Percentiles rank a stretch among this genome's conserved stretches.
Conservation (phyloP, 2,113 vertebrate genomes). For the Ophiodon elongatus region DNA sequence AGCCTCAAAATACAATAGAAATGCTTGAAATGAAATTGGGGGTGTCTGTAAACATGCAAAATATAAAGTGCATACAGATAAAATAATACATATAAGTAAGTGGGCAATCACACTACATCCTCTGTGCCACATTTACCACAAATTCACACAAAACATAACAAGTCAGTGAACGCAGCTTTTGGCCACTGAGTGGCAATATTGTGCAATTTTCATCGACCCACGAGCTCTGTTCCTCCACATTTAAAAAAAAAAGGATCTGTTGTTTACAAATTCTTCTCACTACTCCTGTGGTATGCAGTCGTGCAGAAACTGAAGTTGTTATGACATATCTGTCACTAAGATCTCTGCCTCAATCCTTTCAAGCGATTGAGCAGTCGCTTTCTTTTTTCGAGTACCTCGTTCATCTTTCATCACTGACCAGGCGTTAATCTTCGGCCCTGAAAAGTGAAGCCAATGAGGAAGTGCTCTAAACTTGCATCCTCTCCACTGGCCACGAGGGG, state of each 20-base stretch:
- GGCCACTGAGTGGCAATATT: conserved; percentile 50
- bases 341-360: too few species aligned
- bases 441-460: background rate
- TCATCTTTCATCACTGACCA: too few species aligned
- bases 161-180: background rate
- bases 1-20: too few species aligned
- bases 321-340: background rate
- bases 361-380: background rate
- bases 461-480: background rate
- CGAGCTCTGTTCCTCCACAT: background rate
- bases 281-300: too few species aligned
- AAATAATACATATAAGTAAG: background rate
- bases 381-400: background rate
- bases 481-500: background rate
- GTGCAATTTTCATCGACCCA: background rate
- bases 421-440: too few species aligned
- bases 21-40: background rate
- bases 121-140: background rate
- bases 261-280: background rate
- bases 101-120: background rate
- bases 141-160: background rate
- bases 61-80: background rate
- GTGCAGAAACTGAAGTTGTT: background rate
- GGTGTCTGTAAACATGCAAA: background rate
- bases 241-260: too few species aligned